A percentile compares a stretch with the other conserved stretches of the same genome.
Conservation (phyloP, 2,113 vertebrate species). For the Ramphastos sulfuratus region DNA sequence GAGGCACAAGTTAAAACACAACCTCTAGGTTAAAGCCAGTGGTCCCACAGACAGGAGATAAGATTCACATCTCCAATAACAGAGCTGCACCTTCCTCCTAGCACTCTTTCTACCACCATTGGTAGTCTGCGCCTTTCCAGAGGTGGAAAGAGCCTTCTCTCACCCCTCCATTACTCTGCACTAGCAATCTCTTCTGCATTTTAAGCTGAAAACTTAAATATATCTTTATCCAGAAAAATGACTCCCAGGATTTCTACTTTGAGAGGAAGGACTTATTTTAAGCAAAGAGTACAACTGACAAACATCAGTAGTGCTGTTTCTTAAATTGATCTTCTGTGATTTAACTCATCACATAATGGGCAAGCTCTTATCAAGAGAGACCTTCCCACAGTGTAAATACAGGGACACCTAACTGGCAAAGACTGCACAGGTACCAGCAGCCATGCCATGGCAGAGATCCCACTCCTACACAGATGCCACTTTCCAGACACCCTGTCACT, state of each 20-base stretch:
- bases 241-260: neutral
- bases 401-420: neutral
- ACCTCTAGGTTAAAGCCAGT: neutral
- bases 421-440: neutral
- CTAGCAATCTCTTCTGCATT: neutral
- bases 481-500: no score
- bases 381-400: neutral
- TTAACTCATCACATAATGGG: neutral
- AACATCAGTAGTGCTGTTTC: neutral
- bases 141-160: neutral
- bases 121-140: neutral
- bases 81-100: rapidly evolving
- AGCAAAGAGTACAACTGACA: neutral
- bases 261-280: neutral
- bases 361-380: neutral
- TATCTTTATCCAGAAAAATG: neutral
- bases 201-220: neutral
- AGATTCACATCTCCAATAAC: neutral
- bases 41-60: neutral
- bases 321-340: neutral
- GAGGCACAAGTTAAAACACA: neutral
- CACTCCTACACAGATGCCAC: rapidly evolving
- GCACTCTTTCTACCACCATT: neutral
- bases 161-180: neutral
- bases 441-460: neutral